Evolutionary conservation across 2,888 invertebrate species (phyloP).

Genomic region (Mamestra brassicae): DNA sequence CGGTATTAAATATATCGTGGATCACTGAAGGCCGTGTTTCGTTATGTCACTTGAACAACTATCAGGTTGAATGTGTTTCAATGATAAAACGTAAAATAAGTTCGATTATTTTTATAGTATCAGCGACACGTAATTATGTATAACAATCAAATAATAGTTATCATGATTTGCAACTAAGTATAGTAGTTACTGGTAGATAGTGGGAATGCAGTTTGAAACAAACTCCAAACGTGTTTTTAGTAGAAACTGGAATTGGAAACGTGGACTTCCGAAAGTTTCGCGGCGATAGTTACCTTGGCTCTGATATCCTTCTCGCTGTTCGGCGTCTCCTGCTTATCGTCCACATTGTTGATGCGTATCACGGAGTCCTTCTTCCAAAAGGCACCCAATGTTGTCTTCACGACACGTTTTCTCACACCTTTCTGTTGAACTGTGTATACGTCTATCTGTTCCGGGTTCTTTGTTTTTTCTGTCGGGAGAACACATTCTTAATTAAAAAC

Average conservation of each 20-base stretch:
- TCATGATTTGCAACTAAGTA: conserved; percentile 46
- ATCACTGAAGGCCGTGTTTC: conserved; percentile 63
- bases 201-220: conserved; percentile 31
- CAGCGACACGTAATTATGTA: conserved; percentile 34
- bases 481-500: conserved; percentile 53
- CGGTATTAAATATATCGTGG: conserved; percentile 61
- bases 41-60: conserved; percentile 69
- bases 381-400: conserved; percentile 91
- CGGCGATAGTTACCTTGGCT: conserved; percentile 90
- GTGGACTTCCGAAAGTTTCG: conserved; percentile 66
- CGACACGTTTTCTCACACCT: conserved; percentile 91
- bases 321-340: conserved; percentile 93
- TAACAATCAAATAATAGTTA: conserved; percentile 36
- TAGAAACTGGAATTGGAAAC: conserved; percentile 83
- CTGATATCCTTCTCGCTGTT: conserved; percentile 93
- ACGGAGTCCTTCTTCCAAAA: conserved; percentile 93
- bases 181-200: conserved; percentile 27
- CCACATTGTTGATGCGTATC: conserved; percentile 94
- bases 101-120: conserved; percentile 40
- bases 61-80: conserved; percentile 57
- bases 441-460: conserved; percentile 93
- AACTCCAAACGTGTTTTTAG: conserved; percentile 54
- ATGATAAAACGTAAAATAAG: conserved; percentile 41
- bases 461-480: conserved; percentile 92
- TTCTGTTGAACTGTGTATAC: conserved; percentile 92